Percentiles rank a stretch among this genome's conserved stretches.
Evolutionary conservation across 35 echinoderm and acorn worm species (phyloP).

Genomic region (Heliocidaris erythrogramma): DNA sequence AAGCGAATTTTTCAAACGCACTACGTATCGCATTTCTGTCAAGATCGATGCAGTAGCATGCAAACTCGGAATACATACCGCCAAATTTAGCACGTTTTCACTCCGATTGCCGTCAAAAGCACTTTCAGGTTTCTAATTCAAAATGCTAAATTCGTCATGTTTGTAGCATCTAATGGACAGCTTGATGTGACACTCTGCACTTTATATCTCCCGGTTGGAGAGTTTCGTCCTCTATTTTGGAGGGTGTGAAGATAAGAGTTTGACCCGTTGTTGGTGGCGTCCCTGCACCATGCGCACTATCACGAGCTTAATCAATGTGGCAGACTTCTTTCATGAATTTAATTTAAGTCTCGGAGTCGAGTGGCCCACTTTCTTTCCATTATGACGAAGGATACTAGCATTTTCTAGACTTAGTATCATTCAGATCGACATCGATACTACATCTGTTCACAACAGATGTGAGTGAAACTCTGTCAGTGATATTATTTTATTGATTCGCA

Average conservation of each 20-base stretch:
- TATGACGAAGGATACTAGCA: not conserved
- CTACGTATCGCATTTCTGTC: not conserved
- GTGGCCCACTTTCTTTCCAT: not conserved
- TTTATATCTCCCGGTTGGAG: constrained; percentile 8
- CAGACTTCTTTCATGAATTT: not conserved
- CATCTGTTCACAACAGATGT: not conserved
- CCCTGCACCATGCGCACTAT: not conserved
- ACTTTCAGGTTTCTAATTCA: constrained; percentile 17
- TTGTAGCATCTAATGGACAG: constrained; percentile 10
- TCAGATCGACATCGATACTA: not conserved
- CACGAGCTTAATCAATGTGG: constrained; percentile 15
- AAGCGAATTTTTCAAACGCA: constrained; percentile 11
- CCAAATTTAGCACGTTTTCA: constrained; percentile 11
- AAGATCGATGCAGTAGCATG: constrained; percentile 16
- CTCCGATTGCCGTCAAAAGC: constrained; percentile 7
- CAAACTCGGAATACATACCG: constrained; percentile 1
- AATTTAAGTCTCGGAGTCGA: not conserved
- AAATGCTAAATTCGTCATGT: constrained; percentile 18
- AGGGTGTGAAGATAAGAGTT: not conserved
- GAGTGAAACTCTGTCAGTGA: not conserved
- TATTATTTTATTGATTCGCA: not conserved
- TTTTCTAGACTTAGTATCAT: not conserved
- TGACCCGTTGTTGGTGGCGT: not conserved
- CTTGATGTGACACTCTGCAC: not conserved
- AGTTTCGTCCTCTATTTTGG: not conserved